Conservation (phyloP, 2,113 vertebrate genomes). For the Thunnus maccoyii region DNA sequence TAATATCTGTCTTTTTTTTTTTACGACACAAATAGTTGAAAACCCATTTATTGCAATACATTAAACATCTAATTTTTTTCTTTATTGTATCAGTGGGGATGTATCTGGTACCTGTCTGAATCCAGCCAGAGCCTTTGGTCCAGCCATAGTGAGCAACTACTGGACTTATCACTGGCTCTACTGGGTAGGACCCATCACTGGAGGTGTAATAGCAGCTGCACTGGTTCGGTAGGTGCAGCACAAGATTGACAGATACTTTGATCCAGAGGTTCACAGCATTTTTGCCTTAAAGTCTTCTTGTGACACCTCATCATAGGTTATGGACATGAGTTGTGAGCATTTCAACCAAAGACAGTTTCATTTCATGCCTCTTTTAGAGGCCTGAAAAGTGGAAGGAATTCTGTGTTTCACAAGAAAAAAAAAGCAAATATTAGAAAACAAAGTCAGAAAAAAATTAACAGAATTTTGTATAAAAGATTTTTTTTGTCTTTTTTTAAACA, state of each 20-base stretch:
- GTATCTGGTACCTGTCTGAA: constrained; percentile 84
- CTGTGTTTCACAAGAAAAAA: too few species aligned
- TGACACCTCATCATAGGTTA: too few species aligned
- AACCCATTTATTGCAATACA: not conserved
- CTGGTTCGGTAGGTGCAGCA: constrained; percentile 58
- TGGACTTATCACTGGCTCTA: constrained; percentile 85
- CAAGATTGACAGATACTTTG: not conserved
- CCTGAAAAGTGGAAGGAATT: too few species aligned
- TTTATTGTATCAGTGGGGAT: constrained; percentile 71
- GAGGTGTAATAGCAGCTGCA: constrained; percentile 71
- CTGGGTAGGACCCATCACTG: constrained; percentile 81
- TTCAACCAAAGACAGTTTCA: too few species aligned
- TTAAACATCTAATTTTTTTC: not conserved
- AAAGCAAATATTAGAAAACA: too few species aligned
- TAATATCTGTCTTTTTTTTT: not conserved
- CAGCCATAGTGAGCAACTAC: constrained; percentile 78
- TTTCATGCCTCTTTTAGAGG: too few species aligned
- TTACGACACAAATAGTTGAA: not conserved
- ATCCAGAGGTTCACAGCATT: too few species aligned
- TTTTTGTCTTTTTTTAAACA: too few species aligned
- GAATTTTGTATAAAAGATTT: too few species aligned
- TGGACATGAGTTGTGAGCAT: too few species aligned
- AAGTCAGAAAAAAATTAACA: too few species aligned
- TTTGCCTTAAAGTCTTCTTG: too few species aligned
- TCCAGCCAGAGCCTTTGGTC: constrained; percentile 84